These are phyloP conservation scores for Drosophila borealis DNA, from an alignment of 2,888 invertebrate species.

Conservation along the genomic window DNA sequence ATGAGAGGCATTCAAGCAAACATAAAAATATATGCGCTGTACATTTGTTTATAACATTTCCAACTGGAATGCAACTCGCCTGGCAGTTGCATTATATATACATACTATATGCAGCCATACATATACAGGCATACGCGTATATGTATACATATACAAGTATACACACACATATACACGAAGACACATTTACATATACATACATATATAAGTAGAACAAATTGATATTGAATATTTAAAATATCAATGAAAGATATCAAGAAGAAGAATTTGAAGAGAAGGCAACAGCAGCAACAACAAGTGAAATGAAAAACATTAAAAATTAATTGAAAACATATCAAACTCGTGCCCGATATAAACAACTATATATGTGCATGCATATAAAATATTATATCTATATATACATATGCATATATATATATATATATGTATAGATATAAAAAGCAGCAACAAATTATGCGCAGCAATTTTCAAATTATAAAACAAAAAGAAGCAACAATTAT, in stretches of 20 bases:
- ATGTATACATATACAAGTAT: slow-evolving; percentile 33
- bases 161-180: slow-evolving; percentile 15
- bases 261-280: slow-evolving; percentile 12
- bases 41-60: slow-evolving; percentile 64
- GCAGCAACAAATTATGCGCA: slow-evolving; percentile 64
- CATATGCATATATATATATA: slow-evolving; percentile 51
- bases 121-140: slow-evolving; percentile 33
- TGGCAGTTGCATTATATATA: slow-evolving; percentile 33
- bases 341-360: slow-evolving; percentile 84
- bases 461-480: slow-evolving; percentile 62
- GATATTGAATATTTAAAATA: slow-evolving; percentile 77
- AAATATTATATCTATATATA: slow-evolving; percentile 32
- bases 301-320: slow-evolving; percentile 54
- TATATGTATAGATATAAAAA: slow-evolving; percentile 48
- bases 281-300: slow-evolving; percentile 38
- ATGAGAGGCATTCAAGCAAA: slow-evolving; percentile 4
- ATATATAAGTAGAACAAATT: slow-evolving; percentile 71
- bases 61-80: slow-evolving; percentile 16
- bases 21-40: slow-evolving; percentile 44
- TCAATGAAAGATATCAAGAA: slow-evolving; percentile 41
- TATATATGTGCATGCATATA: slow-evolving; percentile 63
- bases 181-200: slow-evolving; percentile 35
- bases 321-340: slow-evolving; percentile 85
- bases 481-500: slow-evolving; percentile 12
- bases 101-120: slow-evolving; percentile 48